Conservation (phyloP, 2,888 invertebrate genomes). For the Phalangium opilio region DNA sequence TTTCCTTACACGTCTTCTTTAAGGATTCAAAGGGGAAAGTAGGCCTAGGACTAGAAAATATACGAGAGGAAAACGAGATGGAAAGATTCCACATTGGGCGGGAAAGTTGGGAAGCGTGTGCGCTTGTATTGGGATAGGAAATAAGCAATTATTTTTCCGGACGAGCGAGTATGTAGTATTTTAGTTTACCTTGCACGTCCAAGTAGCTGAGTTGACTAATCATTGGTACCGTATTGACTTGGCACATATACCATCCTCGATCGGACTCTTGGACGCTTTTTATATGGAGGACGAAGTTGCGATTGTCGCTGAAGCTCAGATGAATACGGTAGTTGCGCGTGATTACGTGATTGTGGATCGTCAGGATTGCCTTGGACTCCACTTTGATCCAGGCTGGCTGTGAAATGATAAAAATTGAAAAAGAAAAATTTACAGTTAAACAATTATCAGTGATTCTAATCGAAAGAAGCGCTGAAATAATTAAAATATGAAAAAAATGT, state of each 20-base stretch:
- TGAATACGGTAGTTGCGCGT: constrained; percentile 71
- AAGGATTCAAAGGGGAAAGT: no score
- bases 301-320: constrained; percentile 32
- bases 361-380: constrained; percentile 67
- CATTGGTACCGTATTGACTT: constrained; percentile 81
- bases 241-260: constrained; percentile 40
- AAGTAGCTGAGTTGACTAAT: constrained; percentile 70
- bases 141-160: neutral
- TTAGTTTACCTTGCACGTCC: constrained; percentile 56
- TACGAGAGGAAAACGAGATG: no score
- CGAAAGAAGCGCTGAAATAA: no score
- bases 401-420: constrained; percentile 8
- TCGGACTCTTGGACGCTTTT: constrained; percentile 80
- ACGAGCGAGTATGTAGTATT: no score
- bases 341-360: constrained; percentile 45
- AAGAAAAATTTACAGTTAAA: neutral
- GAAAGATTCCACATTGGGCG: no score
- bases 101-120: no score
- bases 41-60: no score
- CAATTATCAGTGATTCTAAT: no score
- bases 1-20: no score
- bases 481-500: no score
- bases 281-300: constrained; percentile 47
- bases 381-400: constrained; percentile 96
- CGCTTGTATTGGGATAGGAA: no score